Percentiles rank a stretch among this genome's conserved stretches.
These are phyloP conservation scores for Procavia capensis DNA, from an alignment of 2,113 vertebrate genomes.

Conservation along the genomic window DNA sequence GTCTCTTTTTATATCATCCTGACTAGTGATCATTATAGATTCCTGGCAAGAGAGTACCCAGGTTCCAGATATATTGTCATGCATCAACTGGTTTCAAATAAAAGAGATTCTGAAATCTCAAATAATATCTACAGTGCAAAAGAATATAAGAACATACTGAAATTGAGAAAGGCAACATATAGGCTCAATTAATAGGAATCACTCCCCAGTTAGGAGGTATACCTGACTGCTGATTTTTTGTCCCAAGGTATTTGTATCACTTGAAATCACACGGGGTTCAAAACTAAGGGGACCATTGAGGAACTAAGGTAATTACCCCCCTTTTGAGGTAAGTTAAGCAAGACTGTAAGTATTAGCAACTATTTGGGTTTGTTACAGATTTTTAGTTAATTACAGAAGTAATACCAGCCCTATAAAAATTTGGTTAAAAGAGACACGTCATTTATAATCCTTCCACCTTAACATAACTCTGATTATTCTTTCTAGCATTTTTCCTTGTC, in stretches of 20 bases:
- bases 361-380: background rate
- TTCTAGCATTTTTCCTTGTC: background rate
- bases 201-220: background rate
- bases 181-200: conserved; percentile 59
- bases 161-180: conserved; percentile 55
- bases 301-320: background rate
- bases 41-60: background rate
- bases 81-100: background rate
- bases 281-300: conserved; percentile 25
- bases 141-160: conserved; percentile 35
- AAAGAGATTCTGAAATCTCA: conserved; percentile 24
- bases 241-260: conserved; percentile 3
- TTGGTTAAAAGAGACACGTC: background rate
- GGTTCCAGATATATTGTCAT: background rate
- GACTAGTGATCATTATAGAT: background rate
- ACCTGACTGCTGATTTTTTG: conserved; percentile 22
- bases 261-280: background rate
- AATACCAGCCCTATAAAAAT: conserved; percentile 17
- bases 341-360: background rate
- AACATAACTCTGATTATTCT: conserved; percentile 8
- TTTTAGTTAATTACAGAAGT: conserved; percentile 37
- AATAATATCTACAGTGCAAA: background rate
- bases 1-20: background rate
- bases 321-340: conserved; percentile 25
- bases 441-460: background rate